Base-by-base conservation (phyloP, 2,888 invertebrate species). In the Shargacucullia verbasci region DNA sequence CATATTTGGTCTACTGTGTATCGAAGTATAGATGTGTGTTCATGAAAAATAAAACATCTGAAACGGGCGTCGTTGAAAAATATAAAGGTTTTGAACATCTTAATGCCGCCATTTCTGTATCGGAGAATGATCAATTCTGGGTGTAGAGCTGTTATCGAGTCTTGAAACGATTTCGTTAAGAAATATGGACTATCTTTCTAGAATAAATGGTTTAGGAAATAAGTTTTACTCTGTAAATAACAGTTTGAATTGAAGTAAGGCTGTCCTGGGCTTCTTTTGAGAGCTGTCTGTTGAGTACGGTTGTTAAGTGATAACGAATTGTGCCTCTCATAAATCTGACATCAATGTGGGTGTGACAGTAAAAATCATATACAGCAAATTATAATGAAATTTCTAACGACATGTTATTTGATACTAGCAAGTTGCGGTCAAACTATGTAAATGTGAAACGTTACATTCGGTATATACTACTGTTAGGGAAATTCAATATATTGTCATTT, bases 61-160 rank as follows among this genome's bases (percentile, higher is more conserved):
- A 57, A 68, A 61, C 43, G 37, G 20, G 40, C 45, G 49, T 34
- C 53, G 47, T 48, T 68, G 62, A 70, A 71, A 73, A 69, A 59
- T 68, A 54, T 50, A 63, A 69, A 73, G 29, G 58, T 57, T 68
- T 58, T 59, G 46, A 59, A 78, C 70, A 75, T 65, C 72, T 75
- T 77, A 76, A 79, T 75, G 54, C 70, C 43, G 45, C 58, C 62
- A 70, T 74, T 78, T 55, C 65, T 64, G 40, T 66, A 59, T 67
- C 47, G 67, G 58, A 52, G 66, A 58, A 69, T 75, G 77, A 80
- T 75, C 56, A 72, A 82, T 77, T 43, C 59, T 31, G 39, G 41
- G 48, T 54, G 57, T 49, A 61, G 54, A 64, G 70, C 67, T 62
- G 60, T 74, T 76, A 72, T 63, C 55, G 61, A 74, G 78, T 73